A percentile compares a stretch with the other conserved stretches of the same genome.
Evolutionary conservation across 2,113 vertebrate species (phyloP).

Genomic region (Percopsis transmontana): DNA sequence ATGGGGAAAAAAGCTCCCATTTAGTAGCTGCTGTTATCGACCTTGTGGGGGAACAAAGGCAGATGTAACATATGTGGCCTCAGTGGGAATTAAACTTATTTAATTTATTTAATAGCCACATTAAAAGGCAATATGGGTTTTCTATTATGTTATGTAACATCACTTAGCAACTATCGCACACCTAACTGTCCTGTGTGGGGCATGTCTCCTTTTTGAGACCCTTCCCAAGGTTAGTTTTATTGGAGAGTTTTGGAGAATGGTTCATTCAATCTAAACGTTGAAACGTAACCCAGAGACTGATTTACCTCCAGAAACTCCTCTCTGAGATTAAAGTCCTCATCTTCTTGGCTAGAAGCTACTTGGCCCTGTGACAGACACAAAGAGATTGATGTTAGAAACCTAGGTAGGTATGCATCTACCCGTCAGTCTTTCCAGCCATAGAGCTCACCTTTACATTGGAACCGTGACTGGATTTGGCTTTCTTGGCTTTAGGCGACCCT

Average conservation of each 20-base stretch:
- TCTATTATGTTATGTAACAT: no score
- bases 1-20: not conserved
- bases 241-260: no score
- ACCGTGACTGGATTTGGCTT: constrained; percentile 83
- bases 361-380: constrained; percentile 43
- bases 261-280: not conserved
- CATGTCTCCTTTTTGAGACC: no score
- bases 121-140: no score
- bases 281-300: not conserved
- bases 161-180: no score
- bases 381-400: not conserved
- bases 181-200: no score
- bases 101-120: no score
- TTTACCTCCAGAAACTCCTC: constrained; percentile 68
- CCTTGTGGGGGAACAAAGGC: not conserved
- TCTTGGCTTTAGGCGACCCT: constrained; percentile 94
- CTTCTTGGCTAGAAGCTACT: constrained; percentile 7
- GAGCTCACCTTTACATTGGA: constrained; percentile 61
- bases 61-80: not conserved
- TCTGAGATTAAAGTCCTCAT: constrained; percentile 32
- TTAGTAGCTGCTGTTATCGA: no score
- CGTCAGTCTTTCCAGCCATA: constrained; percentile 1
- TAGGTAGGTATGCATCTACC: not conserved
- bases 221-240: no score
- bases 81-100: not conserved